Evolutionary conservation across 1,140 invertebrate genomes (phyloP).

Genomic region (Trachymyrmex septentrionalis): DNA sequence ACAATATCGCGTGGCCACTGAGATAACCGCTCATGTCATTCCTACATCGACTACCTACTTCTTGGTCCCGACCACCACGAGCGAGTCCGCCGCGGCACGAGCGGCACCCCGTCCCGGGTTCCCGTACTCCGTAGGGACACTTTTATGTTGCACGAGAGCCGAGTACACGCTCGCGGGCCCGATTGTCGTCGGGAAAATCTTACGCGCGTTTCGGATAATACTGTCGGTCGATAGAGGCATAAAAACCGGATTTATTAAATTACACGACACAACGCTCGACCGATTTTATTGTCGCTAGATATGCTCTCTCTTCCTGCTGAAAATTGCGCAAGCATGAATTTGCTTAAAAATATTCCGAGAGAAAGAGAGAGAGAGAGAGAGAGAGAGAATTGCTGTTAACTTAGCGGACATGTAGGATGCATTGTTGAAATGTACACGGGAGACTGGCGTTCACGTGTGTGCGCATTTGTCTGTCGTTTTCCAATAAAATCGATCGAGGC

Average conservation of each 20-base stretch:
- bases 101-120: slow-evolving; percentile 60
- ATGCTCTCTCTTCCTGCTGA: not conserved
- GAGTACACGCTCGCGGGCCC: slow-evolving; percentile 61
- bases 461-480: slow-evolving; percentile 23
- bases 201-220: slow-evolving; percentile 56
- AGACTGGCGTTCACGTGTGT: not conserved
- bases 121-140: slow-evolving; percentile 68
- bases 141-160: slow-evolving; percentile 71
- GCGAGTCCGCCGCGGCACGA: slow-evolving; percentile 54
- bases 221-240: slow-evolving; percentile 58
- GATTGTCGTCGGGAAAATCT: slow-evolving; percentile 75
- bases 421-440: not conserved
- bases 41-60: slow-evolving; percentile 83
- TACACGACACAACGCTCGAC: slow-evolving; percentile 61
- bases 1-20: slow-evolving; percentile 86
- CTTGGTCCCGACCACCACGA: slow-evolving; percentile 65
- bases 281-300: slow-evolving; percentile 48
- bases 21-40: slow-evolving; percentile 87
- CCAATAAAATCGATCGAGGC: slow-evolving; percentile 33
- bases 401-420: not conserved
- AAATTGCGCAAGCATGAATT: slow-evolving; percentile 37
- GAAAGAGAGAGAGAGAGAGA: too few species aligned
- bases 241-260: slow-evolving; percentile 71
- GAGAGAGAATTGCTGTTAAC: not conserved
- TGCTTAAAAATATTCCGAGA: slow-evolving; percentile 12